phyloP scores from a whole-genome alignment of 2,113 vertebrate species.

The Oryzias javanicus region DNA sequence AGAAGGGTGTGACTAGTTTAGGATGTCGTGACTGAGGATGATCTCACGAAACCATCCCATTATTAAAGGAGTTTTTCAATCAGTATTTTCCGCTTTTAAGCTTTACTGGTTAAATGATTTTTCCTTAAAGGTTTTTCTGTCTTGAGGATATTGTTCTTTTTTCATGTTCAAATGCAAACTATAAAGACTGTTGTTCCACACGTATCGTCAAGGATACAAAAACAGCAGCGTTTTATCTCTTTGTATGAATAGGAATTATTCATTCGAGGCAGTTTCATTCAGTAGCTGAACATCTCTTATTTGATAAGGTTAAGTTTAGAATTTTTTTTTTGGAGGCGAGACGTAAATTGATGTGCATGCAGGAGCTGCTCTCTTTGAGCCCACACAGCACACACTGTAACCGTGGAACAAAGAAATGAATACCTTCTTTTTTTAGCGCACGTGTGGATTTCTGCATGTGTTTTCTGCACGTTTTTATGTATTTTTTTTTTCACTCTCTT shows the following conservation, averaged over 20 bases:
- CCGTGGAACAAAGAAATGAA: constrained; percentile 17
- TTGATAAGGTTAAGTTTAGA: constrained; percentile 4
- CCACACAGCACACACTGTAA: constrained; percentile 5
- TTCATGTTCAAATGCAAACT: neutral
- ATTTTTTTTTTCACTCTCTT: neutral
- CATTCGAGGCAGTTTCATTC: too few species aligned
- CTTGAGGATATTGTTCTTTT: neutral
- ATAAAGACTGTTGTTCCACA: too few species aligned
- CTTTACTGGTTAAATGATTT: neutral
- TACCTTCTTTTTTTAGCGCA: constrained; percentile 24
- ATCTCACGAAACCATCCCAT: too few species aligned
- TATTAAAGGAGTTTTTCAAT: too few species aligned
- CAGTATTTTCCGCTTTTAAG: too few species aligned
- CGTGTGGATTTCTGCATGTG: neutral
- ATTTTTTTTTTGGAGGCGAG: constrained; percentile 3
- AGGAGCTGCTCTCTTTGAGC: constrained; percentile 4
- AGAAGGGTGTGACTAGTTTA: too few species aligned
- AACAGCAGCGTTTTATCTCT: too few species aligned
- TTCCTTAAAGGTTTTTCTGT: neutral
- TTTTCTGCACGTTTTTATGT: constrained; percentile 6
- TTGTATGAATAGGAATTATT: too few species aligned
- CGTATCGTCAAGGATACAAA: too few species aligned
- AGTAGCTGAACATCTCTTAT: too few species aligned
- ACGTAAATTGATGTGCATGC: constrained; percentile 18
- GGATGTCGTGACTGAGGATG: too few species aligned